phyloP scores from a whole-genome alignment of 2,113 vertebrate species.

The Phasianus colchicus region DNA sequence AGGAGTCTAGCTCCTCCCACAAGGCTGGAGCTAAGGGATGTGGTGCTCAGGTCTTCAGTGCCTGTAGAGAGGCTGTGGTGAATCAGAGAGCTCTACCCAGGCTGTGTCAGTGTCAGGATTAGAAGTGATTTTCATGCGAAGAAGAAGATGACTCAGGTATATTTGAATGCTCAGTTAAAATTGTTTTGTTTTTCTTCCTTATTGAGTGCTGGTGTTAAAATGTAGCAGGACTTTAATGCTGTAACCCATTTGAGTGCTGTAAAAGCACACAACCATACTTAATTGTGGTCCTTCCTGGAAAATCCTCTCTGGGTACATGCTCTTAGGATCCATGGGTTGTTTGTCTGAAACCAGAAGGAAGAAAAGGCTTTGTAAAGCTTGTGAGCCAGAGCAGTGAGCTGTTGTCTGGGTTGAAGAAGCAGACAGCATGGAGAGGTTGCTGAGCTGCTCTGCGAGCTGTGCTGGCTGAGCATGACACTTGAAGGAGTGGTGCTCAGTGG shows the following conservation, averaged over 20 bases:
- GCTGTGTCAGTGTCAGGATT: slow-evolving; percentile 15
- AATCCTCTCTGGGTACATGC: neutral
- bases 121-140: slow-evolving; percentile 16
- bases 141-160: slow-evolving; percentile 45
- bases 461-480: neutral
- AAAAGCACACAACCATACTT: neutral
- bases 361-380: neutral
- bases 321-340: neutral
- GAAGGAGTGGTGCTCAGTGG: neutral
- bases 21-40: neutral
- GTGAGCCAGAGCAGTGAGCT: neutral
- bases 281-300: neutral
- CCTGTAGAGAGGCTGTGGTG: neutral
- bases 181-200: slow-evolving; percentile 13
- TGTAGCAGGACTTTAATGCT: neutral
- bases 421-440: neutral
- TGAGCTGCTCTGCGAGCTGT: neutral
- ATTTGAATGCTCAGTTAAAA: slow-evolving; percentile 40
- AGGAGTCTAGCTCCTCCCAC: neutral
- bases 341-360: neutral
- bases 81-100: slow-evolving; percentile 32
- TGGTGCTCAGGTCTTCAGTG: neutral
- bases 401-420: neutral
- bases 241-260: neutral
- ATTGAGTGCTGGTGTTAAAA: neutral